Percentiles rank a stretch among this genome's conserved stretches.
phyloP scores from a whole-genome alignment of 2,797 vertebrate genomes.

The Micromesistius poutassou region DNA sequence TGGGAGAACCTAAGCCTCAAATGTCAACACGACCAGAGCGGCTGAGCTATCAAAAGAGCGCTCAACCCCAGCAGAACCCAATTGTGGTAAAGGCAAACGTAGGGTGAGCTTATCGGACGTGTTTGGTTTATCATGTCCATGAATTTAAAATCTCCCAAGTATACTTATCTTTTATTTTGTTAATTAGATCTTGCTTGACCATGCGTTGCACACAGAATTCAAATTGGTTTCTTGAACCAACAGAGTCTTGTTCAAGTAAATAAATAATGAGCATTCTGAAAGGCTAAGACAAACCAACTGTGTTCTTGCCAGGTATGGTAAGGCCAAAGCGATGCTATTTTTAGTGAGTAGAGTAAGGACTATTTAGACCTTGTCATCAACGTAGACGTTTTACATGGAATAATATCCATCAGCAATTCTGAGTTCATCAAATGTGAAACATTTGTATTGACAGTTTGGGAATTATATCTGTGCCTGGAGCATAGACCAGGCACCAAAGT shows the following conservation, averaged over 20 bases:
- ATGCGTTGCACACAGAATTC: not conserved
- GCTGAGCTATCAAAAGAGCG: not conserved
- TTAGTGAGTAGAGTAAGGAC: not conserved
- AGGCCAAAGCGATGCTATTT: not conserved
- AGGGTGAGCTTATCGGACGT: no score
- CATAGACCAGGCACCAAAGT: not conserved
- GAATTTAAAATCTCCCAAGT: not conserved
- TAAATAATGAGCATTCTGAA: not conserved
- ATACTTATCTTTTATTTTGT: not conserved
- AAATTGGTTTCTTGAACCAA: not conserved
- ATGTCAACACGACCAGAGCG: not conserved
- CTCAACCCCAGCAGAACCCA: not conserved
- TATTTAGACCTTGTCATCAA: not conserved
- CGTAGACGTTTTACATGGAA: not conserved
- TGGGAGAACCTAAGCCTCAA: constrained; percentile 34
- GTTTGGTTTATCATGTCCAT: not conserved
- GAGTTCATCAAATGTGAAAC: not conserved
- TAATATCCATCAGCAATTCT: not conserved
- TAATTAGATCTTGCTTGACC: not conserved
- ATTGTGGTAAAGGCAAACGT: not conserved
- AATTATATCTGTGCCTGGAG: not conserved
- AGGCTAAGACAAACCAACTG: not conserved
- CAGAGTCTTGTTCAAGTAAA: constrained; percentile 1
- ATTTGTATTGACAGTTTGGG: not conserved
- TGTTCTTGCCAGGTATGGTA: not conserved